These are phyloP conservation scores for Cecidostiba fungosa DNA, from an alignment of 2,888 invertebrate genomes.

Conservation along the genomic window DNA sequence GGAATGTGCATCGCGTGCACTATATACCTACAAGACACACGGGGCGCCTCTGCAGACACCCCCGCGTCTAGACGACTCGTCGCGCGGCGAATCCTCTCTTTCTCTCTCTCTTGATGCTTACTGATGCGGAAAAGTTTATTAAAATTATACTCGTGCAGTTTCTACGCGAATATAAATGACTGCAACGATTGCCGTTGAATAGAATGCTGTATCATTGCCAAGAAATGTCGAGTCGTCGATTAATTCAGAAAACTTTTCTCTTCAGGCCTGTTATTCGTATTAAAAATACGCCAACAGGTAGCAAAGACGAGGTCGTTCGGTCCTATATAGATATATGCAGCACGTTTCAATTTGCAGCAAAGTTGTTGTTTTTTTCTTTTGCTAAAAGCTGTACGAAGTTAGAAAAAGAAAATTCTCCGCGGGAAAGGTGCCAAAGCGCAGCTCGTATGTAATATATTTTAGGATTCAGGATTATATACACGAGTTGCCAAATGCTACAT, in stretches of 20 bases:
- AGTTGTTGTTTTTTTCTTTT: no score
- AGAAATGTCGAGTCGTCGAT: background rate
- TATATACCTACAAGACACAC: no score
- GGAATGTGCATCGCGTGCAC: constrained; percentile 22
- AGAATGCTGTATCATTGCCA: background rate
- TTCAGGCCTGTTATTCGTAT: no score
- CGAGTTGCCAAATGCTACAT: background rate
- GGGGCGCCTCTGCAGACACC: constrained; percentile 8
- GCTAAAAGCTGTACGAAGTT: background rate
- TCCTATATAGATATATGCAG: no score
- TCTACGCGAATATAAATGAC: background rate
- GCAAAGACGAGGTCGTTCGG: no score
- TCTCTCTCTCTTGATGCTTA: background rate
- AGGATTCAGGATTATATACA: background rate
- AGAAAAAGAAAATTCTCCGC: background rate
- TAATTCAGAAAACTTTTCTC: constrained; percentile 8
- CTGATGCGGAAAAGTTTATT: background rate
- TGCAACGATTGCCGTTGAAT: background rate
- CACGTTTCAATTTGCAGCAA: no score
- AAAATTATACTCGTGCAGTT: background rate
- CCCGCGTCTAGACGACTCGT: constrained; percentile 26
- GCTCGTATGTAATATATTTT: background rate
- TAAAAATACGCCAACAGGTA: no score
- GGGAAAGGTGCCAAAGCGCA: background rate
- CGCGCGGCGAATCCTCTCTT: background rate